phyloP scores from a whole-genome alignment of 2,113 vertebrate genomes.

The Psephotus haematonotus region DNA sequence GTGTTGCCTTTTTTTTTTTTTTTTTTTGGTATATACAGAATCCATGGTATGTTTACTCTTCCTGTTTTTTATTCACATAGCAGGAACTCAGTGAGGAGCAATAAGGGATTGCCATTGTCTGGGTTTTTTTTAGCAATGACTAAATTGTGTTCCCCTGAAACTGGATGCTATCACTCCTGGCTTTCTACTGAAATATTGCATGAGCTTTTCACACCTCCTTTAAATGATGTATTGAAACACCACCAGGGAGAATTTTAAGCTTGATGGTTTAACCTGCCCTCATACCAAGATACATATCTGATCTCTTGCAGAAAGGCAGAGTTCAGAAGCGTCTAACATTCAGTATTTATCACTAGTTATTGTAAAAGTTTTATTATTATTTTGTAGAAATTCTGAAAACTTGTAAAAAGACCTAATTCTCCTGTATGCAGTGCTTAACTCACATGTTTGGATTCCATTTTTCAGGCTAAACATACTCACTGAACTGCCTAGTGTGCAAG shows the following conservation, averaged over 20 bases:
- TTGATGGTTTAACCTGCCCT: not conserved
- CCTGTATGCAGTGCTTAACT: not conserved
- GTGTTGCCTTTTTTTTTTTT: not conserved
- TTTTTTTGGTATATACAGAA: not conserved
- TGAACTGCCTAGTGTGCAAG: not conserved
- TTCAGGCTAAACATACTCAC: not conserved
- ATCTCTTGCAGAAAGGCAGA: not conserved
- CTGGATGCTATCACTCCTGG: not conserved
- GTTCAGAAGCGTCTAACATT: not conserved
- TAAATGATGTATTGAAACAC: not conserved
- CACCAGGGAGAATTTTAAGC: not conserved
- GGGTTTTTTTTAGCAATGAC: not conserved
- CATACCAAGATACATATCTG: not conserved
- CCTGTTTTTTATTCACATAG: not conserved
- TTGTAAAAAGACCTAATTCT: not conserved
- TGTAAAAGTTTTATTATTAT: not conserved
- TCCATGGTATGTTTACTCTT: not conserved
- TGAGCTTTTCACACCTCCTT: not conserved
- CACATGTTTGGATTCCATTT: not conserved
- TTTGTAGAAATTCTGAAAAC: not conserved
- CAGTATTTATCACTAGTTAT: not conserved
- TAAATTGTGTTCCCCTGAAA: not conserved
- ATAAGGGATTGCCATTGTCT: not conserved
- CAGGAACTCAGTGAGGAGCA: not conserved
- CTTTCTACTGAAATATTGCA: not conserved